Evolutionary conservation across 2,888 invertebrate species (phyloP), one percentile per base, ranked within the genome.

Genomic region (Stenchaetothrips biformis): DNA sequence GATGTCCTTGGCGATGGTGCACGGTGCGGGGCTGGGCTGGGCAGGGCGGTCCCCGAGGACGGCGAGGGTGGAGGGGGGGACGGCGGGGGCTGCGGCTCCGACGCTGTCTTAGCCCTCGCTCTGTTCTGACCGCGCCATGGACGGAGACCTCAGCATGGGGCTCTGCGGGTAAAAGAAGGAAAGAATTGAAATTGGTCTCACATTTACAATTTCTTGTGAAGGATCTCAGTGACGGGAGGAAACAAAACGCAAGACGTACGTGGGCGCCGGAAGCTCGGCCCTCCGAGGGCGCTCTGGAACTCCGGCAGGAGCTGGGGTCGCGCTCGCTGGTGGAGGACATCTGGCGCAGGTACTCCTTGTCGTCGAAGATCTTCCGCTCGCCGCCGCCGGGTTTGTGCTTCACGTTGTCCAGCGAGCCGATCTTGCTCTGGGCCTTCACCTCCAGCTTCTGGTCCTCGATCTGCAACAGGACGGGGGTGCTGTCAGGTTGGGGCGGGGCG

Each of bases 381-480:
- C 97, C 97, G 82, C 97, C 97, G 84, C 96, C 95, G 81, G 97
- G 96, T 89, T 91, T 94, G 89, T 97, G 94, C 87, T 93, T 94
- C 84, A 96, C 92, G 88, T 96, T 96, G 88, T 96, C 95, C 90
- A 95, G 86, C 81, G 96, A 96, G 84, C 96, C 96, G 84, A 97
- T 90, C 89, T 96, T 96, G 88, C 97, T 95, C 88, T 94, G 92
- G 83, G 94, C 97, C 89, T 96, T 96, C 89, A 97, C 92, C 85
- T 96, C 95, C 88, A 97, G 88, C 89, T 96, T 96, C 89, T 94
- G 94, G 85, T 92, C 93, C 89, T 95, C 94, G 86, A 96, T 95
- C 95, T 95, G 90, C 86, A 86, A 85, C 85, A 86, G 85, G 86
- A 86, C 8, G 21, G 21, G 13, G 13, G 53, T 9, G 13, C 53